Evolutionary conservation across 2,888 invertebrate species (phyloP).

Genomic region (Ichneumoninae sp.): DNA sequence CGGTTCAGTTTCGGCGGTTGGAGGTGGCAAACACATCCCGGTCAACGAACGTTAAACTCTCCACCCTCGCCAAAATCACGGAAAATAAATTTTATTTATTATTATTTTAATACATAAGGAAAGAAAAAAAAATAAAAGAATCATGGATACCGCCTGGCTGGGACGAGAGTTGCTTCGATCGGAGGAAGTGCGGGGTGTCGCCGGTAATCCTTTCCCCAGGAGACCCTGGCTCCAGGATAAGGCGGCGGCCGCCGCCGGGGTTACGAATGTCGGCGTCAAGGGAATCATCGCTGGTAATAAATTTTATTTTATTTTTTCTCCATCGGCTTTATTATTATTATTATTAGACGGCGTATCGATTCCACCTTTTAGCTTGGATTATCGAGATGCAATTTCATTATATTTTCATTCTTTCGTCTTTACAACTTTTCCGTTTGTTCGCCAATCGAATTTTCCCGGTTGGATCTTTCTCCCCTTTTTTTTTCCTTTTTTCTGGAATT

Average conservation of each 20-base stretch:
- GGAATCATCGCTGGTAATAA: constrained; percentile 93
- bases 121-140: constrained; percentile 34
- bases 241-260: constrained; percentile 89
- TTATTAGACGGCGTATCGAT: not conserved
- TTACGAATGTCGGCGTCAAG: constrained; percentile 90
- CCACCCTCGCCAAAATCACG: not conserved
- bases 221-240: constrained; percentile 91
- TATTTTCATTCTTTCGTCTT: not conserved
- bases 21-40: constrained; percentile 46
- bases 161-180: constrained; percentile 67
- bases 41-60: constrained; percentile 15
- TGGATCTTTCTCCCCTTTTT: not conserved
- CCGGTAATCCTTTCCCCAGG: constrained; percentile 85
- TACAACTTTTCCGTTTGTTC: not conserved
- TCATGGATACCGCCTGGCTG: constrained; percentile 78
- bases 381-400: not conserved
- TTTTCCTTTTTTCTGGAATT: not conserved
- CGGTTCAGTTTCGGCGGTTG: constrained; percentile 65
- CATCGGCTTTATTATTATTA: not conserved
- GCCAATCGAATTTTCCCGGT: not conserved
- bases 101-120: not conserved
- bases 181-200: constrained; percentile 59
- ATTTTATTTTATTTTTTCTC: constrained; percentile 31
- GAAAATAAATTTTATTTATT: not conserved
- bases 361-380: not conserved